Percentiles rank a stretch among this genome's conserved stretches.
These are phyloP conservation scores for Erebia aethiops DNA, from an alignment of 2,888 invertebrate species.

Conservation along the genomic window DNA sequence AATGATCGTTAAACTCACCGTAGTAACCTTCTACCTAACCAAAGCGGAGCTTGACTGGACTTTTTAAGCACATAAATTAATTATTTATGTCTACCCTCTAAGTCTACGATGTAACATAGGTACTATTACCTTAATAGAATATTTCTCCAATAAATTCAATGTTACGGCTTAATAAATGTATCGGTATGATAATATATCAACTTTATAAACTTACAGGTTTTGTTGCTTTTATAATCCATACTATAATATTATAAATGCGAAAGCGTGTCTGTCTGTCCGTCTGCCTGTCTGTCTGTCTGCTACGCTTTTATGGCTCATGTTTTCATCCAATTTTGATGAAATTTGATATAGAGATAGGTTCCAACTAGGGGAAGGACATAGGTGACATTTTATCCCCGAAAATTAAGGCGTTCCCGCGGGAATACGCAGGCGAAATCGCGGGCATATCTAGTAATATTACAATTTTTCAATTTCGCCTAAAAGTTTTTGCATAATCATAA, in stretches of 20 bases:
- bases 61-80: not conserved
- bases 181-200: not conserved
- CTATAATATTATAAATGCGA: not conserved
- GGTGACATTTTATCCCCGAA: no score
- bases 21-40: not conserved
- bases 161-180: slow-evolving; percentile 17
- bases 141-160: slow-evolving; percentile 10
- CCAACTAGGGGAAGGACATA: no score
- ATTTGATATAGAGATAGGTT: no score
- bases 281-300: no score
- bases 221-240: not conserved
- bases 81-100: slow-evolving; percentile 1
- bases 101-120: slow-evolving; percentile 1
- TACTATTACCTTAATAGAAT: slow-evolving; percentile 6
- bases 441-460: no score
- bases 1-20: not conserved
- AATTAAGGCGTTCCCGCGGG: no score
- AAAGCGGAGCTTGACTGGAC: no score
- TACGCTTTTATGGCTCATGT: no score
- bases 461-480: not conserved
- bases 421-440: no score
- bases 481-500: not conserved
- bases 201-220: slow-evolving; percentile 2
- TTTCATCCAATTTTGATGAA: no score
- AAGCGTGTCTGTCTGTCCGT: no score